These are phyloP conservation scores for Poecilia wingei DNA, from an alignment of 2,797 vertebrate species.

Conservation along the genomic window DNA sequence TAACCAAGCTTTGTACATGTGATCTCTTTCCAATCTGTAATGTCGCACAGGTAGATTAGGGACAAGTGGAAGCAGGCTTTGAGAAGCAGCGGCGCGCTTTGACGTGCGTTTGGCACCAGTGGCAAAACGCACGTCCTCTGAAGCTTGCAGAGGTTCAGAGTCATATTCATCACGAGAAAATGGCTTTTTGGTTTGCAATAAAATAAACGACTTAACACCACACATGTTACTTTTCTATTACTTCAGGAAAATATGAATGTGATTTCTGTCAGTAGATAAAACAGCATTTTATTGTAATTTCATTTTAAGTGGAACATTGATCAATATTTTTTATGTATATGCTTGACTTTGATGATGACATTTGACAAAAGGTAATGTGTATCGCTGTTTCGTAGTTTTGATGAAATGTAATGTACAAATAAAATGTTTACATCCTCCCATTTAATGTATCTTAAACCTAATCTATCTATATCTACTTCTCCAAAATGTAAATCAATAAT, in stretches of 20 bases:
- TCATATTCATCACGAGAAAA: neutral
- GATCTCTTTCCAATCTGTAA: slow-evolving; percentile 74
- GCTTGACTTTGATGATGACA: no score
- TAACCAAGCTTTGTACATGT: slow-evolving; percentile 63
- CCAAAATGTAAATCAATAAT: neutral
- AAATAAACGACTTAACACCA: neutral
- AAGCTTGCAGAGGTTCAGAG: neutral
- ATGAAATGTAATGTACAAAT: no score
- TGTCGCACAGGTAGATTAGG: slow-evolving; percentile 68
- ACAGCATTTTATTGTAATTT: neutral
- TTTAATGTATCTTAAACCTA: neutral
- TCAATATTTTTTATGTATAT: no score
- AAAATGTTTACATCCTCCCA: neutral
- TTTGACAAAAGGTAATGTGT: no score
- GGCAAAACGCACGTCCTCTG: slow-evolving; percentile 11
- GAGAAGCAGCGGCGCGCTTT: slow-evolving; percentile 25
- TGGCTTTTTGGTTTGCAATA: neutral
- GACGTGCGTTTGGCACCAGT: slow-evolving; percentile 22
- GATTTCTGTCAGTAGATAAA: neutral
- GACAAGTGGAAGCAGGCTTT: slow-evolving; percentile 48
- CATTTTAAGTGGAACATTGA: neutral
- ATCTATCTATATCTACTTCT: neutral
- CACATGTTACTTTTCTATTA: neutral
- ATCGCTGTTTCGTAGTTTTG: no score
- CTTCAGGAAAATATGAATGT: neutral